Evolutionary conservation across 1,140 invertebrate species (phyloP), one percentile per base, ranked within the genome.

Genomic region (Drosophila guanche): DNA sequence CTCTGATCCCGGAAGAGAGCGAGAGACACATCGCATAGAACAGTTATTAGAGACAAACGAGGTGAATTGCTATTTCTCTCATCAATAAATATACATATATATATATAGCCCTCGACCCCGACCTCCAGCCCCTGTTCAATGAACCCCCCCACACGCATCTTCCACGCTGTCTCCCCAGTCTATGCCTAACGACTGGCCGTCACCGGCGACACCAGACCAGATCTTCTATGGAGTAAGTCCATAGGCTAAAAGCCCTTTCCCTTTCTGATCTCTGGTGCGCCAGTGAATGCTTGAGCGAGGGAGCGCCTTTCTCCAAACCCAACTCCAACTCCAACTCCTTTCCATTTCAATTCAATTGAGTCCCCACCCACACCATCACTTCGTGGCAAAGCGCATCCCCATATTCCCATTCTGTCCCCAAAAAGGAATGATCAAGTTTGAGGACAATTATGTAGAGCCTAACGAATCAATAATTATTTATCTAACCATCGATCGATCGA

Each of bases 11-110:
- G 20, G 46, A 63, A 23, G 40, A 67, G 48, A 40, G 14, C 43
- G 43, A 66, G 63, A 55, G 12, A 80, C 67, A 20, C 16, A 20
- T 65, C 71, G 69, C 71, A 59, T 80, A 65, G 55, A 80, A 76
- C 51, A 55, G 16, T 68, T 83, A 60, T 48, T 68, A 58, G 75
- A 84, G 42, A 83, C 72, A 63, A 60, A 84, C 80, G 77, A 85
- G 81, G 80, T 86, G 80, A 85, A 76, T 85, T 85, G 80, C 53
- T 50, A 73, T 86, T 76, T 68, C 58, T 84, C 80, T 76, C 80
- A 60, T 61, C 66, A 67, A 58, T 20, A 58, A 73, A 60, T 67
- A 41, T 53, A 43, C 20, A 42, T 46, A 22, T 55, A 37, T 55
- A 37, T 63, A 23, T 79, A 33, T 50, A 48, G 53, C 7, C 33